phyloP scores from a whole-genome alignment of 2,113 vertebrate genomes.

The Notothenia coriiceps region DNA sequence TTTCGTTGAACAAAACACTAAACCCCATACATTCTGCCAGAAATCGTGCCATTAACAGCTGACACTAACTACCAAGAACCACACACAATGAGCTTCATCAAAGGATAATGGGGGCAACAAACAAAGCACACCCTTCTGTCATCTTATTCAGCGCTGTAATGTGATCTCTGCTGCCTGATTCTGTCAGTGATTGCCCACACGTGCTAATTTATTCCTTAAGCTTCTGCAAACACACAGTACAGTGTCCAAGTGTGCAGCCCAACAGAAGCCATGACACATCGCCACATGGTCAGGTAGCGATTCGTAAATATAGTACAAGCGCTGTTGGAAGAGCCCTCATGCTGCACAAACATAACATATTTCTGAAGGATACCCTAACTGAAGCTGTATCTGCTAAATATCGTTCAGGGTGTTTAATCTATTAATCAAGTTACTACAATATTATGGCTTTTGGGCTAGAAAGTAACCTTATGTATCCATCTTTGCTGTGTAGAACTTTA shows the following conservation, averaged over 20 bases:
- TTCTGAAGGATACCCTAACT: not conserved
- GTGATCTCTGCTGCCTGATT: slow-evolving; percentile 46
- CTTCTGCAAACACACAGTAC: slow-evolving; percentile 76
- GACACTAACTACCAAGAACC: not conserved
- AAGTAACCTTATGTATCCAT: not conserved
- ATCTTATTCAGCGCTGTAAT: slow-evolving; percentile 29
- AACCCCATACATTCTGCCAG: too few relatives aligned
- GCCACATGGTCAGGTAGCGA: slow-evolving; percentile 82
- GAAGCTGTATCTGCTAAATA: not conserved
- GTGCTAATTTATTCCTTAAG: slow-evolving; percentile 84
- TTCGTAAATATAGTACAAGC: slow-evolving; percentile 70
- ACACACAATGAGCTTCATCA: not conserved
- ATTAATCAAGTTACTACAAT: not conserved
- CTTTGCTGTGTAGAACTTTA: not conserved
- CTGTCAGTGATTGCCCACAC: slow-evolving; percentile 77
- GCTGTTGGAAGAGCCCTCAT: not conserved
- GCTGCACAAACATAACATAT: not conserved
- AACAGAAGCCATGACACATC: slow-evolving; percentile 86
- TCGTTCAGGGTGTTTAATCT: not conserved
- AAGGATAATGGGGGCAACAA: slow-evolving; percentile 1
- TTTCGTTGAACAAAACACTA: too few relatives aligned
- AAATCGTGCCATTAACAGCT: not conserved
- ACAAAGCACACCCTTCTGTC: slow-evolving; percentile 31
- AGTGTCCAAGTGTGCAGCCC: slow-evolving; percentile 78
- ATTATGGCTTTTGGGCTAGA: not conserved